Evolutionary conservation across 1,140 invertebrate species (phyloP).

Genomic region (Pseudomyrmex concolor): DNA sequence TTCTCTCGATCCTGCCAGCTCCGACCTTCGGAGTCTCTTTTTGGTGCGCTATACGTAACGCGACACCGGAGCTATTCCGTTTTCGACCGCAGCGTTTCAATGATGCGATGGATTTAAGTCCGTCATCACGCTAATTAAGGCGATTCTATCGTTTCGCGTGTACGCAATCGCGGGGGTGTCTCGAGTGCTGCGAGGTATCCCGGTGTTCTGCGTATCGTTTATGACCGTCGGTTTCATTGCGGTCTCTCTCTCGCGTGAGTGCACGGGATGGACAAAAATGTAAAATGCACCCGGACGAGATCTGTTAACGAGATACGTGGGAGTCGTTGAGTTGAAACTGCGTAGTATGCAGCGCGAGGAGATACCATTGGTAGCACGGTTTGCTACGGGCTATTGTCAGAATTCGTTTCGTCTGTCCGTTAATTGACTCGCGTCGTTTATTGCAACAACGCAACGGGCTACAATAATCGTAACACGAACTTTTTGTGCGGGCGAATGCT

Average conservation of each 20-base stretch:
- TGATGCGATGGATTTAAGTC: neutral
- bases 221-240: neutral
- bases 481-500: neutral
- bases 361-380: neutral
- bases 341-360: neutral
- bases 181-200: neutral
- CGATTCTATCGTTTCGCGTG: conserved; percentile 46
- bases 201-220: conserved; percentile 7
- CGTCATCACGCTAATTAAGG: conserved; percentile 57
- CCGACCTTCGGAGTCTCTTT: conserved; percentile 37
- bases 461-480: conserved; percentile 71
- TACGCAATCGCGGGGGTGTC: conserved; percentile 25
- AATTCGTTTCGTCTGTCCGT: conserved; percentile 32
- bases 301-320: conserved; percentile 26
- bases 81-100: conserved; percentile 12
- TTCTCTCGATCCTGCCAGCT: neutral
- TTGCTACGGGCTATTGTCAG: conserved; percentile 1
- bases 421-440: conserved; percentile 60
- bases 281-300: conserved; percentile 8
- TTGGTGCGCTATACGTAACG: conserved; percentile 28
- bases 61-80: conserved; percentile 37
- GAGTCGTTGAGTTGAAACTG: neutral
- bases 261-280: neutral
- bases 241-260: neutral
- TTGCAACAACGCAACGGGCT: conserved; percentile 18